Evolutionary conservation across 30 jellyfish, hydroid and myxozoan species (phyloP), one percentile per base, ranked within the genome.

Genomic region (Aurelia aurita complex sp. Pacific): DNA sequence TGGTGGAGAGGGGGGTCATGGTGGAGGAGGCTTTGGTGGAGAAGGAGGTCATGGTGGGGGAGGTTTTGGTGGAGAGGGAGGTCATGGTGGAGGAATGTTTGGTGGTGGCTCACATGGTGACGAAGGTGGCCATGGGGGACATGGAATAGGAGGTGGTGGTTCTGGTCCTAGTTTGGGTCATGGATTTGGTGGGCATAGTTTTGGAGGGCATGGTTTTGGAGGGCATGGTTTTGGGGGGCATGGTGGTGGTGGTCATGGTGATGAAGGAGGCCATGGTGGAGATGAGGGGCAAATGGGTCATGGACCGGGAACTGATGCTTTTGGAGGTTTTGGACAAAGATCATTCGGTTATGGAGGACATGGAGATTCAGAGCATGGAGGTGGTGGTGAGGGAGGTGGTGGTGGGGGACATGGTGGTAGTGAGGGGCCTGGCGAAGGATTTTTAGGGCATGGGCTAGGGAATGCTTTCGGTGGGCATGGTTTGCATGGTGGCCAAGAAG

Each of bases 211-310:
- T 63, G 89, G 81, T 14, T 57, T 57, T 23, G 66, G 60, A 32
- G 83, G 90, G 23, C 83, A 81, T 54, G 90, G 81, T 13, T 59
- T 59, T 23, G 67, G 61, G 57, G 84, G 91, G 23, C 83, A 81
- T 54, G 91, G 64, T 10, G 23, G 29, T 40, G 81, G 81, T 11
- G 35, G 81, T 12, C 57, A 46, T 46, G 57, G 15, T 7, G 57
- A 46, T 9, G 57, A 46, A 46, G 57, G 57, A 9, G 15, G 57
- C 14, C 57, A 46, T 46, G 57, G 57, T 46, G 57, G 14, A 1
- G 14, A 46, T 46, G 57, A 46, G 57, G 57, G 57, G 15, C 57
- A 46, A 1, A 46, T 46, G 57, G 57, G 57, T 46, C 57, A 46
- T 46, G 57, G 57, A 46, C 57, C 57, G 13, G 57, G 57, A 46